Base-by-base conservation (phyloP, 1,140 invertebrate species). In the Tetragonula clypearis region DNA sequence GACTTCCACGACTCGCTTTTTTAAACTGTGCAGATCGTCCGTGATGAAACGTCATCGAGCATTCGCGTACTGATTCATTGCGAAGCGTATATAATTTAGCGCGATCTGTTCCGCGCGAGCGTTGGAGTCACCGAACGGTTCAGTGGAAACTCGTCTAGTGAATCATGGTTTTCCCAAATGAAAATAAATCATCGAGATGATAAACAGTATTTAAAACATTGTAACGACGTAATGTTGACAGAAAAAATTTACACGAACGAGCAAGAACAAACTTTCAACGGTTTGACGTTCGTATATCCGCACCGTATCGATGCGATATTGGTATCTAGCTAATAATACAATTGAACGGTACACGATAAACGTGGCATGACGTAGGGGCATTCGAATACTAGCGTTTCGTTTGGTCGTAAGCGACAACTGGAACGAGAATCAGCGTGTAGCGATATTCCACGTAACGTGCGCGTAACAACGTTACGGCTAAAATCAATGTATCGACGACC, bases 401-500 rank as follows among this genome's bases (percentile, higher is more conserved):
- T 79, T 26, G 65, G 19, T 69, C 73, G 55, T 35, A 53, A 84
- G 58, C 58, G 82, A 26, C 56, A 72, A 84, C 82, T 84, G 82
- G 82, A 79, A 84, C 65, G 82, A 84, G 71, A 84, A 79, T 78
- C 72, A 35, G 72, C 58, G 30, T 8, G 41, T 26, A 60, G 26
- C 66, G 81, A 82, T 89, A 86, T 89, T 88, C 85, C 81, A 65
- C 76, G 77, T 56, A 82, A 76, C 69, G 80, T 41, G 55, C 58
- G 69, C 58, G 85, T 77, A 49, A 49, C 79, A 49, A 49, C 79
- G 88, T 85, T 87, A 87, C 85, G 78, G 86, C 79, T 85, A 82
- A 89, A 90, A 89, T 89, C 88, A n/a, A 87, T 58, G 88, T 90
- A 90, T 87, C 79, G 85, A 76, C 88, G 85, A 90, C 88, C 88